Percentiles rank a stretch among this genome's conserved stretches.
phyloP scores from a whole-genome alignment of 2,113 vertebrate genomes.

The western clawed frog (Xenopus tropicalis) region DNA sequence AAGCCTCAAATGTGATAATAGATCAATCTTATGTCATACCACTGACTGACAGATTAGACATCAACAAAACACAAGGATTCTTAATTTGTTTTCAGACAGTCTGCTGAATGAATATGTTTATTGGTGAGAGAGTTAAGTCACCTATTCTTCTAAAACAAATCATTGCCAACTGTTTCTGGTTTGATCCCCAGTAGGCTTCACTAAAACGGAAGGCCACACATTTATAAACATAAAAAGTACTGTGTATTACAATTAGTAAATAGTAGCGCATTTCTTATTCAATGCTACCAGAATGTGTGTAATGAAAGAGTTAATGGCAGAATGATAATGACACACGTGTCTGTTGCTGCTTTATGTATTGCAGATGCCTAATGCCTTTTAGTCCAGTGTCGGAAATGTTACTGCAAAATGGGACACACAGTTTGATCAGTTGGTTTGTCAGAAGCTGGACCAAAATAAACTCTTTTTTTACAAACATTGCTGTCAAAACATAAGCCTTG shows the following conservation, averaged over 20 bases:
- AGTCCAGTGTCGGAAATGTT: background rate
- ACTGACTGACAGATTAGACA: background rate
- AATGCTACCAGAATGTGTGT: too few relatives aligned
- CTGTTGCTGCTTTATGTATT: background rate
- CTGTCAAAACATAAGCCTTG: background rate
- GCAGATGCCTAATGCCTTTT: background rate
- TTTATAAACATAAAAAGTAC: too few relatives aligned
- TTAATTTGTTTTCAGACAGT: background rate
- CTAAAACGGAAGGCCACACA: too few relatives aligned
- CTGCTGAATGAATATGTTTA: background rate
- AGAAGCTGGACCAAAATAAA: background rate
- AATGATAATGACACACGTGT: background rate
- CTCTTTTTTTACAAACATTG: background rate
- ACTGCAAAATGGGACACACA: background rate
- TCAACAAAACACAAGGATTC: background rate
- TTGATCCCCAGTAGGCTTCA: too few relatives aligned
- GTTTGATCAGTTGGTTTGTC: background rate
- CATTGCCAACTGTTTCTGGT: too few relatives aligned
- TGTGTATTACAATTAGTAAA: too few relatives aligned
- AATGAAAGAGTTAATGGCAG: too few relatives aligned
- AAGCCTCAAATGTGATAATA: background rate
- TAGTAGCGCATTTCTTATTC: too few relatives aligned
- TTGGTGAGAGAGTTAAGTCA: too few relatives aligned
- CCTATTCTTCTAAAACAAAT: too few relatives aligned
- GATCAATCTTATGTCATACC: conserved; percentile 1